A percentile compares a stretch with the other conserved stretches of the same genome.
Conservation (phyloP, 1,140 invertebrate species). For the Batillaria attramentaria region DNA sequence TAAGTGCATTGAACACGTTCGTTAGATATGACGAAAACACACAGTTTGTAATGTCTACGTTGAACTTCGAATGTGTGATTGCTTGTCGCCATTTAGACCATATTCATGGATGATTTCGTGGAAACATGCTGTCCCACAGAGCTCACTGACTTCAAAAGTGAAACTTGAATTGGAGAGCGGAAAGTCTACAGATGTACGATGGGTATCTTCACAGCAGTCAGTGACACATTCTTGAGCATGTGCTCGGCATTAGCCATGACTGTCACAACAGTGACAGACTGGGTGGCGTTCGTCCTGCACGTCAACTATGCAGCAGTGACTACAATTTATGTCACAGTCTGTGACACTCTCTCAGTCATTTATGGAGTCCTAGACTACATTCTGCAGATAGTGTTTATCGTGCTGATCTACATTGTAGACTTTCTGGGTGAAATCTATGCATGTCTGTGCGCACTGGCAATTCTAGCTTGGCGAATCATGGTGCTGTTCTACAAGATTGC, state of each 20-base stretch:
- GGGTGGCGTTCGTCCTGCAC: constrained; percentile 20
- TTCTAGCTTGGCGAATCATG: constrained; percentile 36
- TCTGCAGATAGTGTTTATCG: background rate
- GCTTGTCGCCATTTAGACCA: too few relatives aligned
- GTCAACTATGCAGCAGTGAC: constrained; percentile 33
- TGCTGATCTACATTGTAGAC: constrained; percentile 30
- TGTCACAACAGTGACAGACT: constrained; percentile 18
- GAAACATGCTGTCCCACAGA: too few relatives aligned
- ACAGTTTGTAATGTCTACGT: too few relatives aligned
- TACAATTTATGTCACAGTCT: background rate
- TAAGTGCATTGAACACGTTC: too few relatives aligned
- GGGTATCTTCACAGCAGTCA: constrained; percentile 13
- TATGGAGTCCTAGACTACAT: constrained; percentile 4
- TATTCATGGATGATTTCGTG: too few relatives aligned
- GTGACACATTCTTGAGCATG: constrained; percentile 23
- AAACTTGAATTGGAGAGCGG: too few relatives aligned
- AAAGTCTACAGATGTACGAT: too few relatives aligned
- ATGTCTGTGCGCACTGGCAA: constrained; percentile 35
- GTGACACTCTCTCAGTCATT: background rate
- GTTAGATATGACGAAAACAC: too few relatives aligned
- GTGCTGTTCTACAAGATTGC: constrained; percentile 37
- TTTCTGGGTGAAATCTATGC: constrained; percentile 36
- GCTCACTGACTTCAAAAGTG: too few relatives aligned
- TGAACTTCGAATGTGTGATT: too few relatives aligned
- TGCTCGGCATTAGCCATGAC: constrained; percentile 27